Percentiles rank a stretch among this genome's conserved stretches.
phyloP scores from a whole-genome alignment of 2,113 vertebrate genomes.

The Glareola pratincola region DNA sequence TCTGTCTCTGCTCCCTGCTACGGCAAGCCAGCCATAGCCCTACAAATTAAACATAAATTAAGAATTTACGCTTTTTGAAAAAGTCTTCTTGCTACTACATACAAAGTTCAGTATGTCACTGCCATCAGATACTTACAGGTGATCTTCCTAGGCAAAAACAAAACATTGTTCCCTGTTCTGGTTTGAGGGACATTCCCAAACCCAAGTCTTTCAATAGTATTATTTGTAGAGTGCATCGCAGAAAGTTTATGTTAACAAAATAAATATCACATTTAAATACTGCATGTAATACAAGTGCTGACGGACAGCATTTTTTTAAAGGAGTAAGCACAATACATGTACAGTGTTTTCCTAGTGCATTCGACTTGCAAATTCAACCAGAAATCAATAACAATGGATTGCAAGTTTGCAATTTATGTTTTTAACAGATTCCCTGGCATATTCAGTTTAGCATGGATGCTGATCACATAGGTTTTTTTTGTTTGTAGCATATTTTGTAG shows the following conservation, averaged over 20 bases:
- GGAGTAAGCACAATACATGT: slow-evolving; percentile 48
- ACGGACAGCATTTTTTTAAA: slow-evolving; percentile 46
- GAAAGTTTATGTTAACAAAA: slow-evolving; percentile 53
- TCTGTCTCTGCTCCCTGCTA: not conserved
- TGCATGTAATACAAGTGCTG: slow-evolving; percentile 61
- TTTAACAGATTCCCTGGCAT: slow-evolving; percentile 40
- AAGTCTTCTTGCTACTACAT: not conserved
- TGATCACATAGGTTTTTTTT: slow-evolving; percentile 50
- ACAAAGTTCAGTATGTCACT: not conserved
- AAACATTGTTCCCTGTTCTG: not conserved
- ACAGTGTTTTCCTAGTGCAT: slow-evolving; percentile 49
- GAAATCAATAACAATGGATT: slow-evolving; percentile 65
- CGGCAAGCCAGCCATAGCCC: not conserved
- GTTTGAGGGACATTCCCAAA: not conserved
- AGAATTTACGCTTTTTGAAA: not conserved
- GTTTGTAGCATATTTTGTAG: slow-evolving; percentile 6
- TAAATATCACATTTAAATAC: slow-evolving; percentile 60
- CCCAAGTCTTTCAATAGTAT: not conserved
- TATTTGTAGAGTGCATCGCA: slow-evolving; percentile 24
- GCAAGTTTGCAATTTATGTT: slow-evolving; percentile 60
- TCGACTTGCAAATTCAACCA: slow-evolving; percentile 67
- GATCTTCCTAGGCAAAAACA: not conserved
- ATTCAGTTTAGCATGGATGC: slow-evolving; percentile 34
- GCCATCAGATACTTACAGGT: not conserved
- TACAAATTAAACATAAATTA: not conserved